These are phyloP conservation scores for Echiichthys vipera DNA, from an alignment of 2,797 vertebrate genomes.

Conservation along the genomic window DNA sequence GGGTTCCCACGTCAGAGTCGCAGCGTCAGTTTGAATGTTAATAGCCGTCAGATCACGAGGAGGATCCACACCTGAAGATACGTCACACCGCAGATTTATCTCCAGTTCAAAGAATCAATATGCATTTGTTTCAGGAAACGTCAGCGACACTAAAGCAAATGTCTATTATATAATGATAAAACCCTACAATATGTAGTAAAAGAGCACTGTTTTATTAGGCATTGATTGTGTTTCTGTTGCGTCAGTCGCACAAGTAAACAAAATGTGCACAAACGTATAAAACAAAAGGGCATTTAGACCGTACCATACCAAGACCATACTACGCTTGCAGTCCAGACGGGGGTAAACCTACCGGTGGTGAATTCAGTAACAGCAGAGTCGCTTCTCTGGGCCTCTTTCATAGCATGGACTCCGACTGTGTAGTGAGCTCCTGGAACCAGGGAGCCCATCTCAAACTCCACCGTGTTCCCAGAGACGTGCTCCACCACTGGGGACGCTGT, in stretches of 20 bases:
- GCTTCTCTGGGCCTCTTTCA: conserved; percentile 87
- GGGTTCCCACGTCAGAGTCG: conserved; percentile 89
- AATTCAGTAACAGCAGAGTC: conserved; percentile 84
- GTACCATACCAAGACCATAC: too few species aligned
- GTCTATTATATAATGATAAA: too few species aligned
- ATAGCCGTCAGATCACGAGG: conserved; percentile 87
- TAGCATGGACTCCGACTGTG: conserved; percentile 84
- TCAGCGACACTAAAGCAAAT: too few species aligned
- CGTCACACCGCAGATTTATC: background rate
- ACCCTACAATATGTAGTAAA: too few species aligned
- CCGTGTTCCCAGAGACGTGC: conserved; percentile 90
- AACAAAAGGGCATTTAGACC: too few species aligned
- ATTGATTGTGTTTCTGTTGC: too few species aligned
- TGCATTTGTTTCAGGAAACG: background rate
- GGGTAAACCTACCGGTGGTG: conserved; percentile 88
- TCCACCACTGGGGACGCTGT: conserved; percentile 86
- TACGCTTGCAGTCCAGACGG: too few species aligned
- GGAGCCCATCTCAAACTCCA: conserved; percentile 88
- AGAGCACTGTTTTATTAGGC: too few species aligned
- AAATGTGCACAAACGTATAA: too few species aligned
- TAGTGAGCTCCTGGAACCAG: conserved; percentile 90
- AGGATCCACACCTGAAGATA: conserved; percentile 87
- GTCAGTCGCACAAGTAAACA: too few species aligned
- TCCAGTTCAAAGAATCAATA: background rate
- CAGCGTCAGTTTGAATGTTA: conserved; percentile 89